These are phyloP conservation scores for Anagyrus pseudococci DNA, from an alignment of 2,888 invertebrate genomes.

Conservation along the genomic window DNA sequence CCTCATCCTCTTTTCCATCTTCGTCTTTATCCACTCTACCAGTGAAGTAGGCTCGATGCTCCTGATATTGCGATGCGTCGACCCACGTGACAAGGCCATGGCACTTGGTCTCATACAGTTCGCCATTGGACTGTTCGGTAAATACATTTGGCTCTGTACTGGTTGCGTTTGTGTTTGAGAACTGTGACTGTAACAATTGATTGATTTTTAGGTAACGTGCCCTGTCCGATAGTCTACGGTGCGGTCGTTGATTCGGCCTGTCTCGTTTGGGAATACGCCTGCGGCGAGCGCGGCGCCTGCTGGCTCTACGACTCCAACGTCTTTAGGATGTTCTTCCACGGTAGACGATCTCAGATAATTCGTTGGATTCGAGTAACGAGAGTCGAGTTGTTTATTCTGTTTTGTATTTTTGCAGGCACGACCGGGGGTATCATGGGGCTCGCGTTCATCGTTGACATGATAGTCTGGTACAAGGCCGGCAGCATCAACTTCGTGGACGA, in stretches of 20 bases:
- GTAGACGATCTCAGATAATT: slow-evolving; percentile 63
- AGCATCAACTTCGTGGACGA: slow-evolving; percentile 76
- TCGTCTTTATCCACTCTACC: slow-evolving; percentile 91
- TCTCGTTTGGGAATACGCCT: slow-evolving; percentile 83
- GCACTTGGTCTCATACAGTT: slow-evolving; percentile 93
- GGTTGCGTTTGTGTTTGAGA: slow-evolving; percentile 11
- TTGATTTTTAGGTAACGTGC: slow-evolving; percentile 75
- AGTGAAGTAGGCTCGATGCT: slow-evolving; percentile 92
- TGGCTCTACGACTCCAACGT: slow-evolving; percentile 85
- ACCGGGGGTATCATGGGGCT: slow-evolving; percentile 85
- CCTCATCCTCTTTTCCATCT: slow-evolving; percentile 81
- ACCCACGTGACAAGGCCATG: slow-evolving; percentile 93
- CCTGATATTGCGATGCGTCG: slow-evolving; percentile 88
- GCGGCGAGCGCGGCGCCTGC: slow-evolving; percentile 84
- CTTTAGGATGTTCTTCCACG: slow-evolving; percentile 85
- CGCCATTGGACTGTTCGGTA: slow-evolving; percentile 87
- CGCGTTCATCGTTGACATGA: slow-evolving; percentile 86
- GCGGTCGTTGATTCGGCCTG: slow-evolving; percentile 92
- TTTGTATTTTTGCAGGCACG: slow-evolving; percentile 68
- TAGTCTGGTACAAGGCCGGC: slow-evolving; percentile 89
- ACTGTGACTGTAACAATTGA: no score
- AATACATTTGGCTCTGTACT: slow-evolving; percentile 47
- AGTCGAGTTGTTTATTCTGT: not conserved
- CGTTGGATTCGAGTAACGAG: not conserved
- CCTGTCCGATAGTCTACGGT: slow-evolving; percentile 94